These are phyloP conservation scores for Spheniscus mendiculus DNA, from an alignment of 2,113 vertebrate species.

Conservation along the genomic window DNA sequence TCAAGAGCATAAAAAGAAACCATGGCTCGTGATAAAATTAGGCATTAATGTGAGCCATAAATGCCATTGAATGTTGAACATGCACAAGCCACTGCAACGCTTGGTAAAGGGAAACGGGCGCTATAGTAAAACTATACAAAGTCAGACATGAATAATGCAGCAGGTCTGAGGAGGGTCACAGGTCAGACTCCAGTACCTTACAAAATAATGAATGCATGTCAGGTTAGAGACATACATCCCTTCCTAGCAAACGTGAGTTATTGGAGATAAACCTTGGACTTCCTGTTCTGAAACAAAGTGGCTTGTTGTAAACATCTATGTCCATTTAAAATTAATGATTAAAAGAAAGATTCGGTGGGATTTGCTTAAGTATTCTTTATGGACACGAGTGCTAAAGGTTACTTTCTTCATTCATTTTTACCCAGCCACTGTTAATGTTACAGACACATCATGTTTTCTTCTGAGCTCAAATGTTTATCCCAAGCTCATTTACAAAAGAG, in stretches of 20 bases:
- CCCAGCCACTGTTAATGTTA: conserved; percentile 69
- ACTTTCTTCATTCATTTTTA: conserved; percentile 68
- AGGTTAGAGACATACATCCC: conserved; percentile 71
- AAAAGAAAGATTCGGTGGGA: conserved; percentile 56
- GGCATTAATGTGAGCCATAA: conserved; percentile 57
- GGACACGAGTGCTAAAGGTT: conserved; percentile 53
- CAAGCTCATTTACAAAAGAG: conserved; percentile 74
- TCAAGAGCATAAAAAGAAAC: conserved; percentile 24
- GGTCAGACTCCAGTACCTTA: conserved; percentile 72
- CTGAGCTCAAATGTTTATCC: conserved; percentile 69
- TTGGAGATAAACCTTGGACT: conserved; percentile 76
- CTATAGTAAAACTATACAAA: conserved; percentile 74
- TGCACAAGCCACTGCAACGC: conserved; percentile 32
- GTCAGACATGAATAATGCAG: conserved; percentile 78
- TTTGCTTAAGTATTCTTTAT: conserved; percentile 71
- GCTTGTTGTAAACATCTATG: conserved; percentile 44
- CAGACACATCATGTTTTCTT: conserved; percentile 67
- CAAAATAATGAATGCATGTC: conserved; percentile 81
- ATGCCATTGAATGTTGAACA: conserved; percentile 61
- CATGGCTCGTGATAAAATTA: conserved; percentile 51
- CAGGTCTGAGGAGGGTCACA: conserved; percentile 71
- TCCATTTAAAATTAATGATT: conserved; percentile 68
- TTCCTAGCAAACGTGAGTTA: conserved; percentile 70
- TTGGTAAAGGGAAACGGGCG: conserved; percentile 63
- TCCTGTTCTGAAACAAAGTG: conserved; percentile 70